Evolutionary conservation across 2,797 vertebrate species (phyloP).

Genomic region (Hapalemur alaotrensis): DNA sequence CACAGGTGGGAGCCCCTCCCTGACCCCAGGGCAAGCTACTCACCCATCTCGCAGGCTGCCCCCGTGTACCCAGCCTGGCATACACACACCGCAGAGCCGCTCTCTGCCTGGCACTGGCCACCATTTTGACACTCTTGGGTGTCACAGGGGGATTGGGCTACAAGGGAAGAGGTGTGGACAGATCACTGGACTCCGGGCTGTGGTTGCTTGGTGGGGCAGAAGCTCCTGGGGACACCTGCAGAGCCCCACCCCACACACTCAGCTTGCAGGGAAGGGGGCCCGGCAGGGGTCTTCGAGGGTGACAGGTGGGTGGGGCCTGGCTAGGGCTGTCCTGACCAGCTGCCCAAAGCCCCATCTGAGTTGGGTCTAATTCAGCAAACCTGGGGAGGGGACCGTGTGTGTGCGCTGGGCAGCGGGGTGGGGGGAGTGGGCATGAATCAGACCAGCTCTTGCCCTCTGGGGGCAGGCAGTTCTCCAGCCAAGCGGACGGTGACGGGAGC

Average conservation of each 20-base stretch:
- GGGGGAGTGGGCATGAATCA: not conserved
- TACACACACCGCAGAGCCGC: slow-evolving; percentile 72
- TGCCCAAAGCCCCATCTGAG: accelerated
- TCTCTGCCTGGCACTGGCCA: slow-evolving; percentile 79
- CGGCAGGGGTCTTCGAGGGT: not conserved
- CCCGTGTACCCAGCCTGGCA: slow-evolving; percentile 83
- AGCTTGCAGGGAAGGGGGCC: too few relatives aligned
- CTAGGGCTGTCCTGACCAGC: not conserved
- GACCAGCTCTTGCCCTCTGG: not conserved
- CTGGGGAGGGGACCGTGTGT: not conserved
- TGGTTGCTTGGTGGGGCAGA: not conserved
- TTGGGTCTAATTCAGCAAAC: not conserved
- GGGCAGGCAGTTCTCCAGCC: not conserved
- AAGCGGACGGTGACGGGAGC: not conserved
- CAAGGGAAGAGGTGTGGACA: not conserved
- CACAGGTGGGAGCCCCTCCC: not conserved
- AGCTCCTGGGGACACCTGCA: too few relatives aligned
- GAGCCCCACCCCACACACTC: not conserved
- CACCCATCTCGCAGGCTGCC: slow-evolving; percentile 82
- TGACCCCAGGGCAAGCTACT: not conserved
- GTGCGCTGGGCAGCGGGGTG: not conserved
- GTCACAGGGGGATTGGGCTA: slow-evolving; percentile 83
- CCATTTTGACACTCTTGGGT: slow-evolving; percentile 81
- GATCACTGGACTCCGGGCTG: accelerated
- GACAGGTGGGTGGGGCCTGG: not conserved